phyloP scores from a whole-genome alignment of 2,888 invertebrate genomes.

The Trilocha varians region DNA sequence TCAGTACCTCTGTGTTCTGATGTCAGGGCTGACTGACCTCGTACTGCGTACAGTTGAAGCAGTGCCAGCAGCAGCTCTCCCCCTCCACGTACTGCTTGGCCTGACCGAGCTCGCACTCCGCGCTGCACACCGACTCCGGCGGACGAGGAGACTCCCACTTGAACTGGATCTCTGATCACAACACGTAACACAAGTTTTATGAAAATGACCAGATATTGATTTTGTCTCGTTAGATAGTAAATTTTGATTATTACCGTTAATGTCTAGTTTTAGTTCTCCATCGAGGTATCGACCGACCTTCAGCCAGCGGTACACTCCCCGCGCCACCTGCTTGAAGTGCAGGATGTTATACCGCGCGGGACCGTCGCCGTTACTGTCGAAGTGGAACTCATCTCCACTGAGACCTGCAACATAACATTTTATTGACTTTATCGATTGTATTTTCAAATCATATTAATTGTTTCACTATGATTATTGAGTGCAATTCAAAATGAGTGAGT shows the following conservation, averaged over 20 bases:
- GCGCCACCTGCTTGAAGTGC: conserved; percentile 88
- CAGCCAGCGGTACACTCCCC: conserved; percentile 86
- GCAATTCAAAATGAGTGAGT: background rate
- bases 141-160: conserved; percentile 82
- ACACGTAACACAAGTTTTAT: background rate
- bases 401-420: conserved; percentile 75
- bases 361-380: conserved; percentile 92
- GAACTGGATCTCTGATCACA: conserved; percentile 84
- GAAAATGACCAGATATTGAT: background rate
- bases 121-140: conserved; percentile 90
- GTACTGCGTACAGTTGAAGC: conserved; percentile 76
- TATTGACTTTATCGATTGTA: too few relatives aligned
- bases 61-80: conserved; percentile 96
- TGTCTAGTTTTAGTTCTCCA: conserved; percentile 83
- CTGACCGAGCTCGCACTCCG: conserved; percentile 90
- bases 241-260: conserved; percentile 76
- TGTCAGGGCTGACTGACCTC: conserved; percentile 34
- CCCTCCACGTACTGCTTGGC: conserved; percentile 94
- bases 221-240: too few relatives aligned
- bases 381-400: conserved; percentile 90
- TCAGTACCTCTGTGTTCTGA: background rate
- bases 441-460: too few relatives aligned
- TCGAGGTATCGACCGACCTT: conserved; percentile 89
- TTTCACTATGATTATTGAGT: too few relatives aligned
- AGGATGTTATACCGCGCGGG: conserved; percentile 96